Conservation (phyloP, 2,113 vertebrate species). For the Nematolebias whitei region DNA sequence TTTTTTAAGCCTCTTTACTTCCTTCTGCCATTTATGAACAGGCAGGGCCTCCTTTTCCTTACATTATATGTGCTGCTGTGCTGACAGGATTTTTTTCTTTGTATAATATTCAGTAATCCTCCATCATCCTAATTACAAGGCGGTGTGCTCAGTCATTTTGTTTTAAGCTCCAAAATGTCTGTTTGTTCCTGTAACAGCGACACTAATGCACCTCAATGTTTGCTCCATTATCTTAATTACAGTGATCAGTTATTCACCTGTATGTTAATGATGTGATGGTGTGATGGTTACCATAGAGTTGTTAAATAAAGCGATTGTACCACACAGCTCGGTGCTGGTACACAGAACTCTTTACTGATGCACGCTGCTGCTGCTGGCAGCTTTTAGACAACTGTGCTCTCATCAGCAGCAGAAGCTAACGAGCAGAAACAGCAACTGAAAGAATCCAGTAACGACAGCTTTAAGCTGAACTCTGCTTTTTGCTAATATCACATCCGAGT, state of each 20-base stretch:
- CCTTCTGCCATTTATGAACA: neutral
- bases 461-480: neutral
- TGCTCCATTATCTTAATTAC: conserved; percentile 8
- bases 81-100: neutral
- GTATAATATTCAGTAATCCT: conserved; percentile 8
- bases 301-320: conserved; percentile 14
- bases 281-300: conserved; percentile 12
- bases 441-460: conserved; percentile 14
- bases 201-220: neutral
- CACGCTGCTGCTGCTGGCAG: conserved; percentile 51
- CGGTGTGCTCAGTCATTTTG: neutral
- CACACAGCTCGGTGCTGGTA: conserved; percentile 15
- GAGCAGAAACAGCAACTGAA: conserved; percentile 13
- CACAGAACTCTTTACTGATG: conserved; percentile 50
- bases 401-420: conserved; percentile 28
- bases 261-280: conserved; percentile 11
- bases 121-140: conserved; percentile 13
- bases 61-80: neutral
- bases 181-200: neutral
- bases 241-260: conserved; percentile 18
- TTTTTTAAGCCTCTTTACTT: neutral
- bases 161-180: neutral
- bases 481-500: conserved; percentile 9
- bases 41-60: neutral
- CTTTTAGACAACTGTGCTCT: conserved; percentile 34